Conservation (phyloP, 2,888 invertebrate genomes). For the Phrixothrix hirtus region DNA sequence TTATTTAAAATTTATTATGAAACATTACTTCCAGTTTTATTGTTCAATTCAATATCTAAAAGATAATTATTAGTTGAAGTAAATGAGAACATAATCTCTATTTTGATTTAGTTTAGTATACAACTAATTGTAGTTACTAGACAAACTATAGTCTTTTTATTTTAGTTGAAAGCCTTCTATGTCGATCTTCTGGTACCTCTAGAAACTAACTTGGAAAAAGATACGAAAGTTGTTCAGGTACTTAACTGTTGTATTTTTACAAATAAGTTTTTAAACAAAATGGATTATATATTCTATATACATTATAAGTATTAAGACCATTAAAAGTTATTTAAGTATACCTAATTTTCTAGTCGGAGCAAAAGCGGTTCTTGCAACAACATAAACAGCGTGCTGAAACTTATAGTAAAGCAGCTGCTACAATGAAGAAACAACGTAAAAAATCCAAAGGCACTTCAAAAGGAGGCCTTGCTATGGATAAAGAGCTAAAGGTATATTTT, state of each 20-base stretch:
- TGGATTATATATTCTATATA: too few relatives aligned
- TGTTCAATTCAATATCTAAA: too few relatives aligned
- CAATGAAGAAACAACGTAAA: constrained; percentile 90
- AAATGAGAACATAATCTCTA: too few relatives aligned
- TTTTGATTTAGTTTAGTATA: too few relatives aligned
- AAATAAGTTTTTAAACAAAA: too few relatives aligned
- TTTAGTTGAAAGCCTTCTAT: constrained; percentile 91
- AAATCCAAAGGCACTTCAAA: constrained; percentile 77
- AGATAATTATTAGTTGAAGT: too few relatives aligned
- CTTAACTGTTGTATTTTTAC: too few relatives aligned
- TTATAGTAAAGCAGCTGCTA: constrained; percentile 87
- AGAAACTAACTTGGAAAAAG: constrained; percentile 92
- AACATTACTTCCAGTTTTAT: constrained; percentile 3
- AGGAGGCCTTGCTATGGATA: constrained; percentile 82
- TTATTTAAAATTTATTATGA: constrained; percentile 14
- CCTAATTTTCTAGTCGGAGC: constrained; percentile 73
- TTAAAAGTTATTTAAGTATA: constrained; percentile 14
- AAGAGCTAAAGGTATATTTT: constrained; percentile 77
- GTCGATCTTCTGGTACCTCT: constrained; percentile 90
- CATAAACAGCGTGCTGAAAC: constrained; percentile 90
- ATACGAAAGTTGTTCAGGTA: constrained; percentile 90
- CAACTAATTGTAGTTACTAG: too few relatives aligned
- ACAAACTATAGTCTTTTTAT: too few relatives aligned
- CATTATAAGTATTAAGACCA: too few relatives aligned
- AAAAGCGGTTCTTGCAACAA: constrained; percentile 90